These are phyloP conservation scores for Phycodurus eques DNA, from an alignment of 2,113 vertebrate genomes.

Conservation along the genomic window DNA sequence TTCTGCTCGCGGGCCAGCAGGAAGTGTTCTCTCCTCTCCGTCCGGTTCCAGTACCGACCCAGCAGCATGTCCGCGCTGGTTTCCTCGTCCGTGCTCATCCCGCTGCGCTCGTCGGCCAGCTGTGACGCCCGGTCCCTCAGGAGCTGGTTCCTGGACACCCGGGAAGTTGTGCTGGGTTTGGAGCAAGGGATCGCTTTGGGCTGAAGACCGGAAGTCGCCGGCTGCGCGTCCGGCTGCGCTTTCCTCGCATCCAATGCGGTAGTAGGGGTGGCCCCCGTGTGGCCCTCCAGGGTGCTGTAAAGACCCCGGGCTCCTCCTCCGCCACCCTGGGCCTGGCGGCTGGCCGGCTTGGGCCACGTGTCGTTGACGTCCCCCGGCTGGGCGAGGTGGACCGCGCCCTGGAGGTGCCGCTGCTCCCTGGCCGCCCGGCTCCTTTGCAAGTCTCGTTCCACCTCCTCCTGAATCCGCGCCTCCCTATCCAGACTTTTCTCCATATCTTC, in stretches of 20 bases:
- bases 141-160: conserved; percentile 68
- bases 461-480: conserved; percentile 43
- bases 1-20: conserved; percentile 69
- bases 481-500: conserved; percentile 51
- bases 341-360: conserved; percentile 75
- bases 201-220: conserved; percentile 27
- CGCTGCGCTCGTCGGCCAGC: conserved; percentile 65
- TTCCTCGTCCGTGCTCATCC: conserved; percentile 76
- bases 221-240: conserved; percentile 16
- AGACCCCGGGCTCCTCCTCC: conserved; percentile 53
- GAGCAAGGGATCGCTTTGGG: conserved; percentile 30
- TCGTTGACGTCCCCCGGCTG: conserved; percentile 70
- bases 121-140: conserved; percentile 72
- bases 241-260: conserved; percentile 39
- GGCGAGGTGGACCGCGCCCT: conserved; percentile 52
- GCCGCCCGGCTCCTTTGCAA: conserved; percentile 31
- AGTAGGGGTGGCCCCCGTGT: conserved; percentile 29
- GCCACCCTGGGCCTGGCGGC: conserved; percentile 47
- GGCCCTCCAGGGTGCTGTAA: conserved; percentile 72
- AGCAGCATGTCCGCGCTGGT: conserved; percentile 60
- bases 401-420: conserved; percentile 55
- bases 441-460: conserved; percentile 49
- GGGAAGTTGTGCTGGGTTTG: conserved; percentile 36
- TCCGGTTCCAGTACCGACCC: conserved; percentile 75
- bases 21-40: conserved; percentile 71